Conservation (phyloP, 2,888 invertebrate genomes). For the Hybos culiciformis region DNA sequence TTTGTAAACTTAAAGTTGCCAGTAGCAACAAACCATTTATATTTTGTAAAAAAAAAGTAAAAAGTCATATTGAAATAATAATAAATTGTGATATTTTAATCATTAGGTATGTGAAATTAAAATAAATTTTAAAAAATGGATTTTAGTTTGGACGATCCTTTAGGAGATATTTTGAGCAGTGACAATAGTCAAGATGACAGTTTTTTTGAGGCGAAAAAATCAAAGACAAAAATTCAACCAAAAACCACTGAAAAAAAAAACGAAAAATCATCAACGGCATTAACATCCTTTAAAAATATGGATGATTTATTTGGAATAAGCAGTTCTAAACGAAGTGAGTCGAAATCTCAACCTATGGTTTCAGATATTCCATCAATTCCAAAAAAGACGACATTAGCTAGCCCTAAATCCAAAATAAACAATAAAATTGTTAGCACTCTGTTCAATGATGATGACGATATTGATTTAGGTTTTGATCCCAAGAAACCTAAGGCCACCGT, state of each 20-base stretch:
- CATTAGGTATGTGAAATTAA: no score
- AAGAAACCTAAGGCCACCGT: conserved; percentile 29
- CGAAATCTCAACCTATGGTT: not conserved
- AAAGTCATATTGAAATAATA: no score
- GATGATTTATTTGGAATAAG: conserved; percentile 33
- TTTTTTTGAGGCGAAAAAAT: conserved; percentile 44
- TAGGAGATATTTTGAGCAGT: conserved; percentile 47
- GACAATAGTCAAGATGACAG: conserved; percentile 59
- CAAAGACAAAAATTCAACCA: not conserved
- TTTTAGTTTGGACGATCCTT: conserved; percentile 47
- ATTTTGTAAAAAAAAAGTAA: no score
- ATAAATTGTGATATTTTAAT: no score
- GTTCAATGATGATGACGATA: conserved; percentile 24
- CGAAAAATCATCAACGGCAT: not conserved
- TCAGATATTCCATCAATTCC: conserved; percentile 1
- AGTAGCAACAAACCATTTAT: no score
- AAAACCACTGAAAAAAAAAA: conserved; percentile 8
- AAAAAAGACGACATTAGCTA: conserved; percentile 5
- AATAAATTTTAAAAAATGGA: no score
- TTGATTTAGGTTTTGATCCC: conserved; percentile 35
- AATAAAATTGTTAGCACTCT: conserved; percentile 17
- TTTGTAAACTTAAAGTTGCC: no score
- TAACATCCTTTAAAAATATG: conserved; percentile 18
- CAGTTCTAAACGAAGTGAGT: conserved; percentile 13
- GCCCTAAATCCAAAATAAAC: conserved; percentile 2